Evolutionary conservation across 2,888 invertebrate species (phyloP).

Genomic region (Drosophila yooni): DNA sequence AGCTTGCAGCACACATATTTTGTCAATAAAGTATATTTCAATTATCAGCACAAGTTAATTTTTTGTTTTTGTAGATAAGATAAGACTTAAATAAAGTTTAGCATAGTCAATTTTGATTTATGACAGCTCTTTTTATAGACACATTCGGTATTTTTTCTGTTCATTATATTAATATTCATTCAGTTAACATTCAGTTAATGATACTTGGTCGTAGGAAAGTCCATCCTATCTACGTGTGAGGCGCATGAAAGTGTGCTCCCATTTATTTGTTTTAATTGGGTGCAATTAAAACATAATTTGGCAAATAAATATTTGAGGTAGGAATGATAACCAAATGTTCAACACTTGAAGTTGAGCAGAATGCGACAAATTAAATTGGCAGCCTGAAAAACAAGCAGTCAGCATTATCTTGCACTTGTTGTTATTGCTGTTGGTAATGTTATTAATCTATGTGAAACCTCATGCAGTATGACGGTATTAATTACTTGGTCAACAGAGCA

Average conservation of each 20-base stretch:
- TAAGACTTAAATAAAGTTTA: neutral
- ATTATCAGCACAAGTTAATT: slow-evolving; percentile 8
- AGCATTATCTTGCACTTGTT: slow-evolving; percentile 4
- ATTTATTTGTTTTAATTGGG: neutral
- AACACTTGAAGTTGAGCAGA: slow-evolving; percentile 30
- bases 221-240: too few relatives aligned
- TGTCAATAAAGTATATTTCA: neutral
- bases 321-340: neutral
- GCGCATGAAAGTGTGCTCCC: neutral
- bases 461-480: slow-evolving; percentile 47
- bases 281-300: neutral
- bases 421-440: slow-evolving; percentile 6
- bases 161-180: neutral
- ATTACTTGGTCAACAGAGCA: slow-evolving; percentile 53
- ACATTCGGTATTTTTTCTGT: neutral
- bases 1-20: neutral
- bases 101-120: neutral
- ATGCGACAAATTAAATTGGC: slow-evolving; percentile 21
- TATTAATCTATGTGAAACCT: slow-evolving; percentile 19
- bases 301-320: neutral
- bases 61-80: neutral
- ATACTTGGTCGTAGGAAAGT: neutral
- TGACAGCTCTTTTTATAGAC: neutral
- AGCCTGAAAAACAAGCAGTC: slow-evolving; percentile 4
- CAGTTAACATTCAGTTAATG: neutral